phyloP scores from a whole-genome alignment of 2,113 vertebrate species.

The Psophia crepitans region DNA sequence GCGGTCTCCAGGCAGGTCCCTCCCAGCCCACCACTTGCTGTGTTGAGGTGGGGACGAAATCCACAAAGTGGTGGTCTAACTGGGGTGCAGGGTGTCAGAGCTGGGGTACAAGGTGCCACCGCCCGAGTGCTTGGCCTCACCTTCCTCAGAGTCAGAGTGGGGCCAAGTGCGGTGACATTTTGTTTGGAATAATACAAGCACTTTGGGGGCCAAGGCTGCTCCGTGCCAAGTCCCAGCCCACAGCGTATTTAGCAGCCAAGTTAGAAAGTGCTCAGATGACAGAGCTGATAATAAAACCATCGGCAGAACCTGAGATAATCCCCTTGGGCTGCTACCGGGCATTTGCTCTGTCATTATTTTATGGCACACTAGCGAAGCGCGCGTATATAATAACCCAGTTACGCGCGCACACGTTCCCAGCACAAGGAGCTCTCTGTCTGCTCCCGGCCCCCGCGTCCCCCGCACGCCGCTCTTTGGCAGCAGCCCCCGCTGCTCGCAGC shows the following conservation, averaged over 20 bases:
- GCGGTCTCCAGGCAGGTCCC: accelerated
- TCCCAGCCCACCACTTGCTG: neutral
- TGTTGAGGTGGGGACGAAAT: accelerated
- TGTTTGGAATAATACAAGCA: neutral
- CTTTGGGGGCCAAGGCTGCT: conserved; percentile 5
- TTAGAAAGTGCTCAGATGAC: conserved; percentile 59
- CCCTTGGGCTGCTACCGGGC: conserved; percentile 23
- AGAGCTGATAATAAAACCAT: conserved; percentile 52
- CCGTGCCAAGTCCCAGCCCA: conserved; percentile 28
- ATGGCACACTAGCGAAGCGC: neutral
- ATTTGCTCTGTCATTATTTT: neutral
- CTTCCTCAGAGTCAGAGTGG: neutral
- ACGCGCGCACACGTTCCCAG: neutral
- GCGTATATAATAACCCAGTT: neutral
- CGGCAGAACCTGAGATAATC: conserved; percentile 45
- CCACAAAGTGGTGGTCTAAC: accelerated
- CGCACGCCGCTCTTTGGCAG: neutral
- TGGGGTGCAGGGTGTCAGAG: neutral
- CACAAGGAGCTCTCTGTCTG: conserved; percentile 19
- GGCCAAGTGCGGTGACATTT: neutral
- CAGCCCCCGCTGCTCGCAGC: neutral
- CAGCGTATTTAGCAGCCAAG: conserved; percentile 56
- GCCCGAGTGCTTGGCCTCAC: neutral
- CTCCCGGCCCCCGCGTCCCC: neutral
- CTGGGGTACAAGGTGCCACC: neutral